These are phyloP conservation scores for Sarcoramphus papa DNA, from an alignment of 2,797 vertebrate genomes.

Conservation along the genomic window DNA sequence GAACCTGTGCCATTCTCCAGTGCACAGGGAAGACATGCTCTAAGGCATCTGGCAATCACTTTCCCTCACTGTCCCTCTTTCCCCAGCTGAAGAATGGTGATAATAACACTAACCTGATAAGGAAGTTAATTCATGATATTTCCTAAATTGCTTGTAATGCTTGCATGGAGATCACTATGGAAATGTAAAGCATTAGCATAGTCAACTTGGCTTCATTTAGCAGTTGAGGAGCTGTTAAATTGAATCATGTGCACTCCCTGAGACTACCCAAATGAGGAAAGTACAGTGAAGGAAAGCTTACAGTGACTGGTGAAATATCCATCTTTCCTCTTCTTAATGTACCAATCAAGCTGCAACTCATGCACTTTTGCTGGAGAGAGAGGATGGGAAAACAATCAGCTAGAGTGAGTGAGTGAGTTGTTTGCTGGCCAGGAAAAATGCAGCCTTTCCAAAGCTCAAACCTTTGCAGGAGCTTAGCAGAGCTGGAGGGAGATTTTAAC, in stretches of 20 bases:
- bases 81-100: background rate
- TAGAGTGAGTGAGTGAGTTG: background rate
- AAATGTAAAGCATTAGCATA: background rate
- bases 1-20: background rate
- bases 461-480: background rate
- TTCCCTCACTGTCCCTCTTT: background rate
- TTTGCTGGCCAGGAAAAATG: background rate
- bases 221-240: conserved; percentile 18
- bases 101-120: background rate
- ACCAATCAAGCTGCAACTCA: background rate
- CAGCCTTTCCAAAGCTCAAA: background rate
- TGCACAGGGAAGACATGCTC: background rate
- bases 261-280: background rate
- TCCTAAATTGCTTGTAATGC: background rate
- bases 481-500: background rate
- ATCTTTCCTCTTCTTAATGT: background rate
- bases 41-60: background rate
- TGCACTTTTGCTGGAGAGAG: background rate
- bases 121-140: background rate
- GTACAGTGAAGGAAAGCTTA: background rate
- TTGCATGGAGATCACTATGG: background rate
- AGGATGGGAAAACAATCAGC: background rate
- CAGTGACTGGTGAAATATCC: background rate
- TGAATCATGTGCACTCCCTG: background rate
- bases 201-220: conserved; percentile 23